Evolutionary conservation across 2,797 vertebrate species (phyloP).

Genomic region (Potorous gilbertii): DNA sequence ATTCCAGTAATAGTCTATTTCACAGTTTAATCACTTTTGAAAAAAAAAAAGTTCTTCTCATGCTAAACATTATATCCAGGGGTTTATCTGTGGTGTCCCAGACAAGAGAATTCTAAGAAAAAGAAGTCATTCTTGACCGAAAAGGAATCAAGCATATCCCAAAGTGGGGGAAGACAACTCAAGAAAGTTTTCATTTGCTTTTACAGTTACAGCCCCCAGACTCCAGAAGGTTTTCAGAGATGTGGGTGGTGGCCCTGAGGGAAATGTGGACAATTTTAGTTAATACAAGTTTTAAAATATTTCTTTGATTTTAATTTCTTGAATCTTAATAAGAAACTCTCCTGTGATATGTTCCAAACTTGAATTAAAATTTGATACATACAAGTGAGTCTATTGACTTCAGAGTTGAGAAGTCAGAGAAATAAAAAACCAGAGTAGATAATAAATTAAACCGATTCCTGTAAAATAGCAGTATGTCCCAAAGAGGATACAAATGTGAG

Average conservation of each 20-base stretch:
- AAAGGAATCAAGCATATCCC: background rate
- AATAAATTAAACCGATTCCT: background rate
- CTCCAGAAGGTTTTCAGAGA: background rate
- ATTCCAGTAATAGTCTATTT: constrained; percentile 16
- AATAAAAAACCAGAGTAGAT: background rate
- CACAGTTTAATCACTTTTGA: constrained; percentile 31
- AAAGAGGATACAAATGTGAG: background rate
- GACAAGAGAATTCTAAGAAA: background rate
- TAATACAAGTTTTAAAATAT: background rate
- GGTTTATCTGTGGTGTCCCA: constrained; percentile 13
- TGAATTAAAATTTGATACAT: background rate
- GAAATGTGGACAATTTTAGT: background rate
- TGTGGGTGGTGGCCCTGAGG: background rate
- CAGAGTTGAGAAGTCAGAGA: background rate
- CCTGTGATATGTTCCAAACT: background rate
- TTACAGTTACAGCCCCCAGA: constrained; percentile 2
- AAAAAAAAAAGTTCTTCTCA: background rate
- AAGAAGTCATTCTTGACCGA: background rate
- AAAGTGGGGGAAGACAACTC: background rate
- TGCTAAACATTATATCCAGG: constrained; percentile 42
- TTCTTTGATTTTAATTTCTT: background rate
- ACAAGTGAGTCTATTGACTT: background rate
- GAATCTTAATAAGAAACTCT: background rate
- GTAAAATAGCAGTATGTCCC: background rate
- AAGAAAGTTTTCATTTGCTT: constrained; percentile 44